phyloP scores from a whole-genome alignment of 2,113 vertebrate genomes.

The Rhineura floridana region DNA sequence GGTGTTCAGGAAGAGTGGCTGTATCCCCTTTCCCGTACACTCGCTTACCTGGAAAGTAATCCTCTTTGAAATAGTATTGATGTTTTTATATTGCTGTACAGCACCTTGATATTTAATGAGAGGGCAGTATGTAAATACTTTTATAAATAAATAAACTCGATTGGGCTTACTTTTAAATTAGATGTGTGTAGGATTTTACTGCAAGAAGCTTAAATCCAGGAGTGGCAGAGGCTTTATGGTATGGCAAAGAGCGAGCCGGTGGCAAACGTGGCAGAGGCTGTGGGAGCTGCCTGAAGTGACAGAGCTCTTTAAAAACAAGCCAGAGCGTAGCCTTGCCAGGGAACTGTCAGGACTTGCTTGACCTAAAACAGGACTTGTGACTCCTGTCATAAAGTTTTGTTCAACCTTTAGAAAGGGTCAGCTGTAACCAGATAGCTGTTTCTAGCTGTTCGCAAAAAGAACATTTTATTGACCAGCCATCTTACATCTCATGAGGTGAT shows the following conservation, averaged over 20 bases:
- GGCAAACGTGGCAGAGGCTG: background rate
- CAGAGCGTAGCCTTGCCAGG: background rate
- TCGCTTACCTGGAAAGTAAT: too few relatives aligned
- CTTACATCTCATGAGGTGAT: background rate
- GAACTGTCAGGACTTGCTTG: fast-evolving
- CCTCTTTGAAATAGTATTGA: too few relatives aligned
- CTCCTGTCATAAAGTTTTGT: background rate
- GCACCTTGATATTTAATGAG: too few relatives aligned
- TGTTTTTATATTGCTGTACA: too few relatives aligned
- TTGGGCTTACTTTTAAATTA: too few relatives aligned
- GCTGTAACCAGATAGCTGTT: background rate
- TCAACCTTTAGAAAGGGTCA: background rate
- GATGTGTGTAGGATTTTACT: too few relatives aligned
- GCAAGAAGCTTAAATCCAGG: background rate
- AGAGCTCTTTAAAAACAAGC: background rate
- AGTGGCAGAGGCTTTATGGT: too few relatives aligned
- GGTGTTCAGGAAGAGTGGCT: background rate
- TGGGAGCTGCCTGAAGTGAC: background rate
- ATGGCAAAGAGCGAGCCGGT: background rate
- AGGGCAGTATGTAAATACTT: too few relatives aligned
- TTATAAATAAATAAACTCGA: too few relatives aligned
- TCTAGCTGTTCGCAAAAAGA: background rate
- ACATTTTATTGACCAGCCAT: background rate
- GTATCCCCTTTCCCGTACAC: background rate
- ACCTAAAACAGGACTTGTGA: background rate